Evolutionary conservation across 2,888 invertebrate species (phyloP).

Genomic region (Eudasyphora cyanicolor): DNA sequence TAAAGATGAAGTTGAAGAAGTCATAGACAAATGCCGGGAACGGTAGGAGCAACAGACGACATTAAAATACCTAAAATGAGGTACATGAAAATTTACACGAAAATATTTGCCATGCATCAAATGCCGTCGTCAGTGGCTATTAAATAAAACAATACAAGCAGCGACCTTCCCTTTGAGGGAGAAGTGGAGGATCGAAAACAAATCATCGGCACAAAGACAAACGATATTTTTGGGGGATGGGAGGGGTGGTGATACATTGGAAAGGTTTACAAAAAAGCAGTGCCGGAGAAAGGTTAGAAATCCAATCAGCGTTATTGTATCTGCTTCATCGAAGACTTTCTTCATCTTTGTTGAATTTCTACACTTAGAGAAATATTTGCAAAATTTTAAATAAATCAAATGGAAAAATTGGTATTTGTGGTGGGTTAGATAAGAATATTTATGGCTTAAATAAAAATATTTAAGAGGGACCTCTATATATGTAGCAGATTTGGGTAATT

Average conservation of each 20-base stretch:
- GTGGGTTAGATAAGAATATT: too few relatives aligned
- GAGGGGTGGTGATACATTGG: conserved; percentile 10
- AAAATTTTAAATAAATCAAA: too few relatives aligned
- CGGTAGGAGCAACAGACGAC: conserved; percentile 33
- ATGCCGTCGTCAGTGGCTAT: conserved; percentile 8
- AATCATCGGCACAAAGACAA: conserved; percentile 60
- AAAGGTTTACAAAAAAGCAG: conserved; percentile 18
- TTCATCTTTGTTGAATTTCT: neutral
- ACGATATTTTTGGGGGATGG: conserved; percentile 41
- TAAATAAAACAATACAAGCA: conserved; percentile 41
- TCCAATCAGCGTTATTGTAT: conserved; percentile 53
- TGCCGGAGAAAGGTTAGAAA: conserved; percentile 56
- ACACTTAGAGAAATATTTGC: too few relatives aligned
- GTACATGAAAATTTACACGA: conserved; percentile 44
- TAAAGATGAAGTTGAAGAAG: conserved; percentile 51
- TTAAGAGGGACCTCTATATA: too few relatives aligned
- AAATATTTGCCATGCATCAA: conserved; percentile 63
- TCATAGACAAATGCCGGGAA: too few relatives aligned
- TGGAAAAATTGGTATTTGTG: too few relatives aligned
- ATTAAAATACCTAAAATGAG: conserved; percentile 40
- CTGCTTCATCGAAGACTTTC: conserved; percentile 11
- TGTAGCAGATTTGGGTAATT: too few relatives aligned
- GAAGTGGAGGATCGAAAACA: conserved; percentile 33
- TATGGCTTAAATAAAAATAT: too few relatives aligned
- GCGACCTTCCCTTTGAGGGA: too few relatives aligned